Evolutionary conservation across 35 echinoderm and acorn worm genomes (phyloP).

Genomic region (Strongylocentrotus purpuratus): DNA sequence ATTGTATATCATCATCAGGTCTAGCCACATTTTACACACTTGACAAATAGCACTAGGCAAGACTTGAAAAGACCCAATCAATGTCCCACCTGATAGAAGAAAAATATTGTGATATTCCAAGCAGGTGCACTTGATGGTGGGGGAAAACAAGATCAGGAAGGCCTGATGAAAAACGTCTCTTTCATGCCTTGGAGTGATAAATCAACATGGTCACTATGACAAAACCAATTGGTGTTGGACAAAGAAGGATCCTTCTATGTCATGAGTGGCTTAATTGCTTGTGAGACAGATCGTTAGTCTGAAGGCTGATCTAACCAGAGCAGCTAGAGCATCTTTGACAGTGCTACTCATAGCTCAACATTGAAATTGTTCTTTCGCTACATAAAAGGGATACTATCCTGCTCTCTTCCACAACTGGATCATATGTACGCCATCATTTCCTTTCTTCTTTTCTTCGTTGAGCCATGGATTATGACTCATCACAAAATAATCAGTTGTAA

Average conservation of each 20-base stretch:
- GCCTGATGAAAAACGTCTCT: neutral
- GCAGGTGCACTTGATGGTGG: neutral
- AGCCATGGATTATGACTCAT: neutral
- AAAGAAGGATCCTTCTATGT: neutral
- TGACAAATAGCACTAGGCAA: neutral
- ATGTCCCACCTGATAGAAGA: neutral
- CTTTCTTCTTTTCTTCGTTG: neutral
- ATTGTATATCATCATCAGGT: neutral
- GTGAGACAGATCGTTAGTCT: neutral
- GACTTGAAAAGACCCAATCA: neutral
- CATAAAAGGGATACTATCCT: neutral
- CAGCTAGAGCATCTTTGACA: neutral
- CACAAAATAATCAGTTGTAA: neutral
- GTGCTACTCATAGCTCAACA: neutral
- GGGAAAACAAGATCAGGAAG: conserved; percentile 1
- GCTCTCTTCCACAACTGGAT: neutral
- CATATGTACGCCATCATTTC: neutral
- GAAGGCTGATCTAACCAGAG: neutral
- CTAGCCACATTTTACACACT: neutral
- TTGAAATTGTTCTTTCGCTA: neutral
- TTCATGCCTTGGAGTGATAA: neutral
- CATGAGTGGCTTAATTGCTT: neutral
- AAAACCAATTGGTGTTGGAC: neutral
- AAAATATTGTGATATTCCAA: neutral
- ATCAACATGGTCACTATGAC: neutral